Base-by-base conservation (phyloP, 2,113 vertebrate genomes). In the Struthidea cinerea region DNA sequence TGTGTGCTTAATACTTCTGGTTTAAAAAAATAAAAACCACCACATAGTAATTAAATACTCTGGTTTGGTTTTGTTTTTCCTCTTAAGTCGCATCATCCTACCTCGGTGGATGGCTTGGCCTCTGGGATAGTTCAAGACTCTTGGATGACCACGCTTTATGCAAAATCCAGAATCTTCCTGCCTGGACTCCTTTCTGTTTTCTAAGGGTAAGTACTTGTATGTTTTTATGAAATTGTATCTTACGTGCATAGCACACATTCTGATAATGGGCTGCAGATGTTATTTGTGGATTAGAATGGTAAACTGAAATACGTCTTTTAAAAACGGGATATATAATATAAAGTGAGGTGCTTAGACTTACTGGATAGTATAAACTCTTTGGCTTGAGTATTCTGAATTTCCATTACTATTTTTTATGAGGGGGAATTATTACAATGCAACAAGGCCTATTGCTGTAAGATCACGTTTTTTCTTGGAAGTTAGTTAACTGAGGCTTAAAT, bases 151-250 rank as follows among this genome's bases (percentile, higher is more conserved):
- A 90, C 85, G 4, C 33, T 96, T 95, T 94, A 89, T 93, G 95
- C 90, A 92, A 95, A 81, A 93, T 96, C 79, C 84, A 87, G 90
- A 96, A 89, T 96, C 92, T 97, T 97, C 94, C 94, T 96, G 81
- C 87, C 82, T 96, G 92, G 87, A 85, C 67, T 84, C 67, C 74
- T 92, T 84, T 78, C 94, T 73, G 27, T 77, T 87, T 95, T 90
- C 89, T 97, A 52, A 97, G 95, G 96, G 96, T 97, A 97, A 97
- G 23, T 80, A 41, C 49, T 95, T 70, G 2, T 41, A 22, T 88
- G 12, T 52, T 95, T 74, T 76, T 71, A 69, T 78, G 24, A 83
- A 85, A 70, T 61, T 11, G 2, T 76, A 23, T 35, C 21, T 70
- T 59, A 10, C 0, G 2, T 59, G 21, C 26, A 3, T 56, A 35